Evolutionary conservation across 2,797 vertebrate genomes (phyloP).

Genomic region (Mormyrops boulengeri): DNA sequence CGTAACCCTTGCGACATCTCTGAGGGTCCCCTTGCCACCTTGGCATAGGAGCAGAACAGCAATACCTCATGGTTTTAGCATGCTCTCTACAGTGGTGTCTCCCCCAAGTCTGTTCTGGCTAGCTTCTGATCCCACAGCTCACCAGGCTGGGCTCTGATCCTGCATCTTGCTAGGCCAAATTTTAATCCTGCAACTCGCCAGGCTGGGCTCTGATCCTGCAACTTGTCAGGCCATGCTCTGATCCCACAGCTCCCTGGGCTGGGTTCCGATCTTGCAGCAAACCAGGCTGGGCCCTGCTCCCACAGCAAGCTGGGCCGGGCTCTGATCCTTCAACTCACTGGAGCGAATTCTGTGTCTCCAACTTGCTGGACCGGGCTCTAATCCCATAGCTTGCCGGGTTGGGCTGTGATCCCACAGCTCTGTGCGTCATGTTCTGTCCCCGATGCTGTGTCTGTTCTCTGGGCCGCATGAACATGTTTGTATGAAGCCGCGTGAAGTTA

Average conservation of each 20-base stretch:
- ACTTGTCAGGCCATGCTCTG: conserved; percentile 6
- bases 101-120: neutral
- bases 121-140: neutral
- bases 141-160: neutral
- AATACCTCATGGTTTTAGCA: neutral
- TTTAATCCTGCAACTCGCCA: neutral
- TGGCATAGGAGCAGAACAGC: neutral
- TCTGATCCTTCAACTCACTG: neutral
- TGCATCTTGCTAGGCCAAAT: neutral
- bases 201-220: conserved; percentile 20
- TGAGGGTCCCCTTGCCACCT: neutral
- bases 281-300: conserved; percentile 22
- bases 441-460: neutral
- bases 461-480: neutral
- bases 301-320: conserved; percentile 19
- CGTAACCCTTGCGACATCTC: too few species aligned
- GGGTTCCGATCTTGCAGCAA: neutral
- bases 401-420: neutral
- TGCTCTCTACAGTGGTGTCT: neutral
- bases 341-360: neutral
- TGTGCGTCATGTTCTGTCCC: conserved; percentile 12
- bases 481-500: neutral
- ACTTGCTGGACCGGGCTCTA: conserved; percentile 18
- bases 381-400: neutral
- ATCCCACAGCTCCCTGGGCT: neutral